Base-by-base conservation (phyloP, 1,140 invertebrate genomes). In the Mamestra configurata region DNA sequence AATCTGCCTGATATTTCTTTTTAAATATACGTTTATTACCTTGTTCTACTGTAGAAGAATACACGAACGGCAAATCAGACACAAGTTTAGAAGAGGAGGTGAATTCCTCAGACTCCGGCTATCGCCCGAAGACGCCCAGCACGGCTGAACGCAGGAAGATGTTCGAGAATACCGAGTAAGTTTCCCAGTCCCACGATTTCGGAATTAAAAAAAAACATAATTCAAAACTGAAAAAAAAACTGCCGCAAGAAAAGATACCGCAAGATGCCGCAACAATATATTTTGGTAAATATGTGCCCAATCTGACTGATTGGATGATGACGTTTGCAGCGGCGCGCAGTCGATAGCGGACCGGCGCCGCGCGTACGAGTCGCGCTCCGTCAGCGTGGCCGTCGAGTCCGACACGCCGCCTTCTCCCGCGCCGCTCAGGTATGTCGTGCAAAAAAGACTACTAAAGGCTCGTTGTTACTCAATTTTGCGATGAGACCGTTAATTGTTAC, bases 291-390 rank as follows among this genome's bases (percentile, higher is more conserved):
- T n/a, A n/a, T n/a, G n/a, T n/a, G n/a, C n/a, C n/a, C n/a, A n/a
- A n/a, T n/a, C n/a, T n/a, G n/a, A n/a, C n/a, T 31, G 27, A 31
- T 1, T 31, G 27, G 22, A 46, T 27, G 6, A 15, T 55, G 53
- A 55, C 13, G 76, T 55, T 71, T n/a, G 61, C 66, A 88, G 96
- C 49, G 95, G 95, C 1, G 95, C 88, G 70, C 96, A 97, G 84
- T 98, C 97, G 8, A 98, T 98, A 82, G 97, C 97, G 1, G 97
- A 98, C 78, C 95, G 97, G 8, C 95, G 97, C 4, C 96, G 97
- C 79, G 95, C 98, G 83, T 98, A 98, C 88, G 97, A 98, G 85
- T 96, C 94, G 86, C 96, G 97, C 20, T 97, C 96, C 7, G 92
- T 95, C 49, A 96, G 96, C 35, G 96, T 96, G 72, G 93, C 96